Evolutionary conservation across 2,797 vertebrate species (phyloP), one percentile per base, ranked within the genome.

Genomic region (Sardinella longiceps): DNA sequence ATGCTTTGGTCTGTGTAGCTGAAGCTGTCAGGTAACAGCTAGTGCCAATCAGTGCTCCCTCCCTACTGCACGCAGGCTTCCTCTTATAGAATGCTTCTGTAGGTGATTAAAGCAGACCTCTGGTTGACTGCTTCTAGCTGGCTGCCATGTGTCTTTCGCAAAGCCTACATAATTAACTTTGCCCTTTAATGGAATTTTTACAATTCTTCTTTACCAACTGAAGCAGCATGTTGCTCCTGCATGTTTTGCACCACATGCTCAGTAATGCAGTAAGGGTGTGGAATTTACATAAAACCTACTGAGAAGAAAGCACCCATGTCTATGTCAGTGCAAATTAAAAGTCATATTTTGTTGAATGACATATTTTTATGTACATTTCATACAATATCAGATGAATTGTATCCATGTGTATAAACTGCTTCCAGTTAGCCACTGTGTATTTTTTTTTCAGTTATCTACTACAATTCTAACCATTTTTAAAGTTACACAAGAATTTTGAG

Each of bases 1-100:
- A 20, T 37, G 37, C 70, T 77, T 77, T 77, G 37, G 70, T 43
- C 70, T 77, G 18, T 77, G 37, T 77, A 77, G 70, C 70, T 77
- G 18, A 77, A 20, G 70, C 70, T 77, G 70, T 43, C 70, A 77
- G 70, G 70, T 77, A 77, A 43, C 70, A 39, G 70, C 37, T 43
- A 39, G 33, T 77, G 70, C 37, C 70, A 77, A 7, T 77, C 33
- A 23, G 18, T 5, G 33, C 28, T 39, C 37, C 20, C 11, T 30
- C 11, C 37, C 5, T 20, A 23, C 20, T 39, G 25, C 51, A n/a
- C 56, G 5, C n/a, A n/a, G n/a, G 30, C 66, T 39, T 37, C 37
- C 70, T 77, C 70, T 43, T 77, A 77, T 77, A 18, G 15, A 77
- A 43, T 43, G 15, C 66, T n/a, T n/a, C n/a, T n/a, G n/a, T 39